phyloP scores from a whole-genome alignment of 2,797 vertebrate genomes.

The Micropoecilia bifurca region DNA sequence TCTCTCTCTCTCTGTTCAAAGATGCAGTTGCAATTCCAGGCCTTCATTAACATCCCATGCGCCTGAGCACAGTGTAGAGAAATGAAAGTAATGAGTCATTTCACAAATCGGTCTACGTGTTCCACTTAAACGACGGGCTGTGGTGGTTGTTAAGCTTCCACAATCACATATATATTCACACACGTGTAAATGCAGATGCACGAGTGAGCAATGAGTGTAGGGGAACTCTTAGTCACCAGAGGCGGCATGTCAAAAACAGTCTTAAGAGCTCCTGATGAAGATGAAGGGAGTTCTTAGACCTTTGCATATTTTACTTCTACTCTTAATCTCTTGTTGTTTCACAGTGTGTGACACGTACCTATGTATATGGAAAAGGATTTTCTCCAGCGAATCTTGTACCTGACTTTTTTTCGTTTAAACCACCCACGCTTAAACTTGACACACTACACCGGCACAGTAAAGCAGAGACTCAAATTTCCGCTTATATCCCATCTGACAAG shows the following conservation, averaged over 20 bases:
- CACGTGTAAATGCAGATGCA: constrained; percentile 34
- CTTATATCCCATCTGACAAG: constrained; percentile 10
- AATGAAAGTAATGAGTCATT: constrained; percentile 58
- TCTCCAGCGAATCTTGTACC: constrained; percentile 28
- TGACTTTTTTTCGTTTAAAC: constrained; percentile 32
- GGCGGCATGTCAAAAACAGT: constrained; percentile 64
- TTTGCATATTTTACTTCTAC: constrained; percentile 69
- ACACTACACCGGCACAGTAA: constrained; percentile 16
- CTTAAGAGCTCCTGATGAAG: constrained; percentile 77
- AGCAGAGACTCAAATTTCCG: constrained; percentile 3
- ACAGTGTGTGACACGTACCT: constrained; percentile 38
- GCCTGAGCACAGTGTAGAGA: constrained; percentile 40
- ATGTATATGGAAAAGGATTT: constrained; percentile 37
- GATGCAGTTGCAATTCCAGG: constrained; percentile 57
- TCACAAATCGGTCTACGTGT: constrained; percentile 66
- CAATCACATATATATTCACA: constrained; percentile 55
- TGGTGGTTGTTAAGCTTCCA: constrained; percentile 53
- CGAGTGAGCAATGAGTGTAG: constrained; percentile 59
- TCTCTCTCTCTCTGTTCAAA: constrained; percentile 48
- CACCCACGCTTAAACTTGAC: constrained; percentile 31
- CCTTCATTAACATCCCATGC: constrained; percentile 63
- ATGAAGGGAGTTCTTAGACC: constrained; percentile 71
- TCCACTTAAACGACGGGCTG: constrained; percentile 62
- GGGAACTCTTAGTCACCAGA: constrained; percentile 66
- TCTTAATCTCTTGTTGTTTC: constrained; percentile 44